phyloP scores from a whole-genome alignment of 2,888 invertebrate genomes.

The Pogonocherus hispidulus region DNA sequence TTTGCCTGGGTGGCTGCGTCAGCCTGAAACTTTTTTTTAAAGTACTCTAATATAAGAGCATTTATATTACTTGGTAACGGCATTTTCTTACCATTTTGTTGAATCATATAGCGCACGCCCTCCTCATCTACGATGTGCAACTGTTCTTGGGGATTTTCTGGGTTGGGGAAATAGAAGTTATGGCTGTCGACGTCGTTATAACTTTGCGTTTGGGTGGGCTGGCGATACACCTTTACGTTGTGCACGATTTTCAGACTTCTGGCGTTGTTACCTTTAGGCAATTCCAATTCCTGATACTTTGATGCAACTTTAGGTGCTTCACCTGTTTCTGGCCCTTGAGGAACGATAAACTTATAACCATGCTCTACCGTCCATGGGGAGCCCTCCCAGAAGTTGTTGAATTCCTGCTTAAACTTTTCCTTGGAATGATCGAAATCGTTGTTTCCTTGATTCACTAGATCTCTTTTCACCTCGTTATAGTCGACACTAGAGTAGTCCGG shows the following conservation, averaged over 20 bases:
- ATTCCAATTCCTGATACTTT: conserved; percentile 51
- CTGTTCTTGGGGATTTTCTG: not conserved
- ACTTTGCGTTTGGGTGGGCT: conserved; percentile 8
- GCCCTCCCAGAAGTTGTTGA: conserved; percentile 54
- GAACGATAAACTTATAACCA: conserved; percentile 59
- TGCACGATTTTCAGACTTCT: conserved; percentile 46
- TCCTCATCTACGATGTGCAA: conserved; percentile 3
- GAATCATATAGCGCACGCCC: conserved; percentile 1
- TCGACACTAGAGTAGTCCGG: conserved; percentile 54
- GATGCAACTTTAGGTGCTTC: conserved; percentile 36
- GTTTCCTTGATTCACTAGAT: conserved; percentile 35
- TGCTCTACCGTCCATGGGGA: conserved; percentile 53
- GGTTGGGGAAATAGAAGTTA: too few relatives aligned
- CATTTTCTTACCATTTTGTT: conserved; percentile 12
- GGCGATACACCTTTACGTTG: conserved; percentile 40
- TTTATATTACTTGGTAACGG: conserved; percentile 6
- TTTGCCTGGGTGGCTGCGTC: conserved; percentile 51
- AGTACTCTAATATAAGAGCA: conserved; percentile 54
- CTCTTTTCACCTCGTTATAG: conserved; percentile 46
- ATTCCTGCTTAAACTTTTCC: conserved; percentile 53
- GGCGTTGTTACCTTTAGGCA: conserved; percentile 48
- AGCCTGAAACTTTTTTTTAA: conserved; percentile 54
- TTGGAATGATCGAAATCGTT: conserved; percentile 43
- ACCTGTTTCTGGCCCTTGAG: conserved; percentile 38
- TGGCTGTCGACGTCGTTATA: not conserved